A percentile compares a stretch with the other conserved stretches of the same genome.
phyloP scores from a whole-genome alignment of 2,113 vertebrate genomes.

The Trachemys scripta region DNA sequence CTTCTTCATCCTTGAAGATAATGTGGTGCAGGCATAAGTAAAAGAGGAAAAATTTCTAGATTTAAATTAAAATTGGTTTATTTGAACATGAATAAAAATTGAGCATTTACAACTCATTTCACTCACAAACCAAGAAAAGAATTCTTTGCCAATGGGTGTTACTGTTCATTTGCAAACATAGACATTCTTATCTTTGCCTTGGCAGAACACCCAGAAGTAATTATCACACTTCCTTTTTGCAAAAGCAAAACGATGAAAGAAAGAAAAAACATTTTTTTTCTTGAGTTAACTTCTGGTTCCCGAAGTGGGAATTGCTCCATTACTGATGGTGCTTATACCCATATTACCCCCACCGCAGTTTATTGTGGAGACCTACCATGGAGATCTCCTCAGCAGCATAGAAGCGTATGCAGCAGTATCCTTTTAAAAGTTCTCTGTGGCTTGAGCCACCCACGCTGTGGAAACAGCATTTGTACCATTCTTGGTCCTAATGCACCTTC shows the following conservation, averaged over 20 bases:
- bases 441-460: neutral
- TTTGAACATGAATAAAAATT: neutral
- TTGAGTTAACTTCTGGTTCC: neutral
- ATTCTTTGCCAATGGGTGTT: neutral
- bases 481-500: neutral
- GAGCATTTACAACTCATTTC: neutral
- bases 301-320: neutral
- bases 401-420: fast-evolving
- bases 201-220: neutral
- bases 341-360: neutral
- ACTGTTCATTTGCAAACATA: neutral
- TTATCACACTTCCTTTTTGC: neutral
- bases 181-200: neutral
- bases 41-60: neutral
- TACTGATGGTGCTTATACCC: neutral
- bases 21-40: neutral
- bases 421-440: neutral
- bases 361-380: neutral
- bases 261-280: neutral
- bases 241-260: neutral
- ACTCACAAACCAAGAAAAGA: neutral
- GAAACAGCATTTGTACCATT: neutral
- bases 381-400: neutral
- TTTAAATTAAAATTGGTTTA: neutral
- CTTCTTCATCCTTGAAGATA: neutral